These are phyloP conservation scores for Protomyctophum bolini DNA, from an alignment of 2,113 vertebrate species.

Conservation along the genomic window DNA sequence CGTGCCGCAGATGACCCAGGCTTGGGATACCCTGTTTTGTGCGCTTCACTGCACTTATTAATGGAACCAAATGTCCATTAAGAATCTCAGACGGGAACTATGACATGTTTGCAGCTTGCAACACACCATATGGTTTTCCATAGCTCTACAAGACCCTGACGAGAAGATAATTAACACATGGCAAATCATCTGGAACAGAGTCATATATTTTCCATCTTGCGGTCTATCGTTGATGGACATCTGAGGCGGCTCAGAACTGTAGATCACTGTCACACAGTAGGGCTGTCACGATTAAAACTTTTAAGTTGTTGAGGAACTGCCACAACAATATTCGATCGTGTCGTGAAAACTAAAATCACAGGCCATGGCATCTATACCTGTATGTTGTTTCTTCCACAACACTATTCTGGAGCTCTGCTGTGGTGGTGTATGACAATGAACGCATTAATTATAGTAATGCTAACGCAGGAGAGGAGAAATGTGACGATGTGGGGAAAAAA, in stretches of 20 bases:
- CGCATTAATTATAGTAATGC: too few relatives aligned
- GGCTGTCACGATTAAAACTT: too few relatives aligned
- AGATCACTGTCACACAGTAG: not conserved
- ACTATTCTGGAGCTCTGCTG: too few relatives aligned
- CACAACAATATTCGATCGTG: too few relatives aligned
- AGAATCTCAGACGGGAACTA: conserved; percentile 43
- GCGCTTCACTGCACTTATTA: conserved; percentile 29
- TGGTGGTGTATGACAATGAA: too few relatives aligned
- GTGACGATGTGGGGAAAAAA: too few relatives aligned
- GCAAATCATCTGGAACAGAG: not conserved
- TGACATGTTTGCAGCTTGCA: conserved; percentile 22
- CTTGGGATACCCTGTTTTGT: conserved; percentile 30
- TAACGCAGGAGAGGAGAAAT: too few relatives aligned
- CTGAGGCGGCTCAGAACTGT: conserved; percentile 27
- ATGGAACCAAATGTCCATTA: conserved; percentile 16
- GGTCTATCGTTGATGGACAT: conserved; percentile 35
- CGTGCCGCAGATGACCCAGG: conserved; percentile 21
- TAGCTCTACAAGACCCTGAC: not conserved
- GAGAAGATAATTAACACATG: conserved; percentile 4
- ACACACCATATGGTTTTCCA: conserved; percentile 33
- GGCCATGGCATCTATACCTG: too few relatives aligned
- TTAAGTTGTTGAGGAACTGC: too few relatives aligned
- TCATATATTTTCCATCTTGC: conserved; percentile 29
- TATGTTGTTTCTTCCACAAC: too few relatives aligned
- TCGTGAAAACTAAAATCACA: too few relatives aligned